Evolutionary conservation across 2,113 vertebrate genomes (phyloP).

Genomic region (Mus spicilegus): DNA sequence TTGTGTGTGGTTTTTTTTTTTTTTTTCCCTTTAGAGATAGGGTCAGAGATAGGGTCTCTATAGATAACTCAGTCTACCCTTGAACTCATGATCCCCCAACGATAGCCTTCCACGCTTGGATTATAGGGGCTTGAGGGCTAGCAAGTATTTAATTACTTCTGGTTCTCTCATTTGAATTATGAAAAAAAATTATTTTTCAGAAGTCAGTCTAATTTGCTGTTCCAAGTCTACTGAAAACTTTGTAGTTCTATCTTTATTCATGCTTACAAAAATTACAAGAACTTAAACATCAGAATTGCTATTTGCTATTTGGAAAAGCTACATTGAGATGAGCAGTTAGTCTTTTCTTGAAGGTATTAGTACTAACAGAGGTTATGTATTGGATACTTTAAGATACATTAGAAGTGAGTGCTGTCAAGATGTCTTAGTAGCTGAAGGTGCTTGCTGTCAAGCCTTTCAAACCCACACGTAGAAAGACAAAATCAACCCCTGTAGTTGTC

Average conservation of each 20-base stretch:
- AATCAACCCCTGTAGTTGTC: neutral
- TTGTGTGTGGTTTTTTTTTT: neutral
- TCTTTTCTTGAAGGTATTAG: slow-evolving; percentile 37
- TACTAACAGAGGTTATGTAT: neutral
- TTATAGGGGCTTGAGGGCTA: neutral
- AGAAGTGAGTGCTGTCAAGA: neutral
- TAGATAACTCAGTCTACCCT: neutral
- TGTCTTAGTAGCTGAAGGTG: neutral
- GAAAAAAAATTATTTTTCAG: neutral
- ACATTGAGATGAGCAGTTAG: neutral
- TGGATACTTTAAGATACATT: neutral
- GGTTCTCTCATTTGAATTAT: neutral
- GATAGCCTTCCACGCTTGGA: neutral
- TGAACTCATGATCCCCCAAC: neutral
- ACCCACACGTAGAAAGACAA: neutral
- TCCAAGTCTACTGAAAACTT: neutral
- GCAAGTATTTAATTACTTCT: neutral
- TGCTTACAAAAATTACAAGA: neutral
- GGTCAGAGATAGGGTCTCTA: neutral
- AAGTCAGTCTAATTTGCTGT: neutral
- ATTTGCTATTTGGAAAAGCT: neutral
- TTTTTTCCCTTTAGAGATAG: neutral
- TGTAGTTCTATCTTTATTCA: neutral
- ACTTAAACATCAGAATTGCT: neutral
- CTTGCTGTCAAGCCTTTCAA: neutral